Base-by-base conservation (phyloP, 1,140 invertebrate species). In the Apis laboriosa region DNA sequence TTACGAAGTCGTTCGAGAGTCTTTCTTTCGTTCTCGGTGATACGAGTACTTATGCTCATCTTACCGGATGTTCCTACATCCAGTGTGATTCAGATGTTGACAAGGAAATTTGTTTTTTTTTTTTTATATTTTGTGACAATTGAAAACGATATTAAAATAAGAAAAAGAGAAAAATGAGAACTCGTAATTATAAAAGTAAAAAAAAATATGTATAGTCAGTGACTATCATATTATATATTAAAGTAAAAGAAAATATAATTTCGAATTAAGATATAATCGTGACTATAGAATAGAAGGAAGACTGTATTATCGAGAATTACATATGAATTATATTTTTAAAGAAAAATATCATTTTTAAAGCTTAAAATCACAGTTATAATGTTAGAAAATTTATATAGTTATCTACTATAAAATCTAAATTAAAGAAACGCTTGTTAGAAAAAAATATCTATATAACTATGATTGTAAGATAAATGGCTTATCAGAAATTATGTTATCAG, bases 1-100 rank as follows among this genome's bases (percentile, higher is more conserved):
- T 34, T 24, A 55, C 43, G 34, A 12, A 49, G 55, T 75, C 28
- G 53, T 83, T 80, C 79, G 21, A 28, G 19, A 53, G 17, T 21
- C 12, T 76, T 81, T 55, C 71, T 55, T 67, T 67, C 60, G 63
- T 81, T 63, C 71, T 66, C 34, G 72, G 43, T 82, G 80, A 56
- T 56, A 80, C 70, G 78, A 80, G 78, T 74, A 80, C 49, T 80
- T 80, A 74, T 28, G 58, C 55, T 63, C 49, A 34, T 49, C 21
- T 17, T 55, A 43, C 11, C 8, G 21, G 11, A 70, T 21, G 51
- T 43, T n/a, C 3, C 34, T 19, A 60, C 19, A 51, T 49, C 24
- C 17, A 7, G 12, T 60, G 34, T 49, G 64, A 28, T 58, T 60
- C 77, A 70, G 21, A 49, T 21, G 77, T 78, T 70, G 66, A 70